phyloP scores from a whole-genome alignment of 1,140 invertebrate species.

The Thaumatotibia leucotreta region DNA sequence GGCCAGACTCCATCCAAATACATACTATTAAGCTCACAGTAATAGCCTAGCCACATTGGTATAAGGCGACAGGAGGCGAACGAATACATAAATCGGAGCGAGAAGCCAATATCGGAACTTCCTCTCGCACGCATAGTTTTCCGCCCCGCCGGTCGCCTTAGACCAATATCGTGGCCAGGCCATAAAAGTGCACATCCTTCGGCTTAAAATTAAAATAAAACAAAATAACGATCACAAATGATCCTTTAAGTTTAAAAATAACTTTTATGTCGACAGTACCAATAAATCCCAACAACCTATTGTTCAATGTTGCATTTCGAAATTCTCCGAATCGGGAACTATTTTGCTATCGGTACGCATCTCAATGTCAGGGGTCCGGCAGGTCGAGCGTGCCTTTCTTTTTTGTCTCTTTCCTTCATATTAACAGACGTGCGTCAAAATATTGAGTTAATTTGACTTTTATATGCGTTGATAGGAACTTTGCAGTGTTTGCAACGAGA shows the following conservation, averaged over 20 bases:
- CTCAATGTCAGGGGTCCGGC: neutral
- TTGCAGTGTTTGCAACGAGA: too few relatives aligned
- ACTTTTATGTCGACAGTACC: neutral
- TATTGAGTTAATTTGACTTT: neutral
- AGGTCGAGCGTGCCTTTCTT: neutral
- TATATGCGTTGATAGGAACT: neutral
- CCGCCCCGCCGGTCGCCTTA: too few relatives aligned
- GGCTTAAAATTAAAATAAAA: neutral
- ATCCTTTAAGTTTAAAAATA: neutral
- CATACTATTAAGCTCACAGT: too few relatives aligned
- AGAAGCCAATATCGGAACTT: too few relatives aligned
- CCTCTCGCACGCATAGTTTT: too few relatives aligned
- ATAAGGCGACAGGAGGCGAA: too few relatives aligned
- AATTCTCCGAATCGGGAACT: neutral
- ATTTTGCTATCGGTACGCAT: neutral
- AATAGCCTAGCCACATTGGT: too few relatives aligned
- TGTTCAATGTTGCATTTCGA: neutral
- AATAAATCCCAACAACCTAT: neutral
- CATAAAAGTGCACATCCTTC: neutral
- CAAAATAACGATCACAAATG: neutral
- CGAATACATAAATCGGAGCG: too few relatives aligned
- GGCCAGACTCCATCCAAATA: too few relatives aligned
- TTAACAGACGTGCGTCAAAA: neutral
- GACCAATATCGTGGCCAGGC: neutral
- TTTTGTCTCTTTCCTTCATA: neutral